These are phyloP conservation scores for Apantesis nais DNA, from an alignment of 2,888 invertebrate genomes.

Conservation along the genomic window DNA sequence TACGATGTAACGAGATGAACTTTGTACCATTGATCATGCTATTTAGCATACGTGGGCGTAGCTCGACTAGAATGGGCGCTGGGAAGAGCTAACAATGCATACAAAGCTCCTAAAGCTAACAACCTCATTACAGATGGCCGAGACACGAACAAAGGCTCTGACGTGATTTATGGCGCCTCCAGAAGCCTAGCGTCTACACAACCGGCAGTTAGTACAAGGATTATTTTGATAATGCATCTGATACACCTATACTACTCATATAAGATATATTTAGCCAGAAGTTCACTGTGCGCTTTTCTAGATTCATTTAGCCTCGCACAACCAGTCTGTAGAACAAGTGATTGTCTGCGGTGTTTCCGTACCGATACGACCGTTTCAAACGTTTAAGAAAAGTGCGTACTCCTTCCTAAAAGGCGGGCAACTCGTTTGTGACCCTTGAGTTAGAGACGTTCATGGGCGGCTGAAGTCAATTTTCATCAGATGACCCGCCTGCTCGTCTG, in stretches of 20 bases:
- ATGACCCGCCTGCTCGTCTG: too few species aligned
- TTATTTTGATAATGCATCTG: not conserved
- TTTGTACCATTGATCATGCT: slow-evolving; percentile 14
- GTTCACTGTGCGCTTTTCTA: too few species aligned
- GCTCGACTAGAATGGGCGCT: slow-evolving; percentile 11
- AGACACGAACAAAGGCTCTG: slow-evolving; percentile 17
- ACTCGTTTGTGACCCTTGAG: too few species aligned
- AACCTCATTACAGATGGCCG: slow-evolving; percentile 18
- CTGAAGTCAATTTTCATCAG: too few species aligned
- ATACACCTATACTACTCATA: not conserved
- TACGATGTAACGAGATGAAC: slow-evolving; percentile 9
- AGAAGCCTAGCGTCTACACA: slow-evolving; percentile 4
- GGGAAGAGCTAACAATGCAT: slow-evolving; percentile 13
- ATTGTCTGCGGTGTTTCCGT: too few species aligned
- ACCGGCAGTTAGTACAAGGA: slow-evolving; percentile 2
- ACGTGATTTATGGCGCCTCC: slow-evolving; percentile 11
- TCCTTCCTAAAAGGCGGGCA: too few species aligned
- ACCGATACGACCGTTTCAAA: too few species aligned
- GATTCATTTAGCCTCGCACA: too few species aligned
- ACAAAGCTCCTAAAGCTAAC: slow-evolving; percentile 15
- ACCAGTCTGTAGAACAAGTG: too few species aligned
- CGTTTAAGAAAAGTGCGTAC: too few species aligned
- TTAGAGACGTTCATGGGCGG: too few species aligned
- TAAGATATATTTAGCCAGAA: too few species aligned
- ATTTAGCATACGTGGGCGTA: slow-evolving; percentile 18